Conservation (phyloP, 2,113 vertebrate genomes). For the Ictalurus punctatus region DNA sequence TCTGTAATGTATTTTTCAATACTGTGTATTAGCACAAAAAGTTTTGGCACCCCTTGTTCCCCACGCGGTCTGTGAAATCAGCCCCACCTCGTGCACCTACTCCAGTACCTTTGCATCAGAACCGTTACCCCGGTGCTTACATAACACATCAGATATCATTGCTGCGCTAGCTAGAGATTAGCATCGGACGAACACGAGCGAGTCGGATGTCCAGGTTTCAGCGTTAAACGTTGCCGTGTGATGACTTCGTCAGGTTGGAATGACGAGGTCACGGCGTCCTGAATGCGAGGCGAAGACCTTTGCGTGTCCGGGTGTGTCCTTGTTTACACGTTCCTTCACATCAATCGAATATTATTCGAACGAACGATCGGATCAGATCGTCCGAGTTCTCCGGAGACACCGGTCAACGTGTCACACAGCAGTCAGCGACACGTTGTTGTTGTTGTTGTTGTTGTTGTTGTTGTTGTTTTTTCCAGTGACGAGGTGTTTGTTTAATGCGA, state of each 20-base stretch:
- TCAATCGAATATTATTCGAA: no score
- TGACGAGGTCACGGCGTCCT: neutral
- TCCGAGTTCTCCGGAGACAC: neutral
- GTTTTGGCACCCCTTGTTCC: neutral
- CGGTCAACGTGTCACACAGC: neutral
- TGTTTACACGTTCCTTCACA: no score
- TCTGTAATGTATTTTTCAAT: neutral
- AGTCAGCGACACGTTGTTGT: no score
- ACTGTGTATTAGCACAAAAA: neutral
- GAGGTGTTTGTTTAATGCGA: no score
- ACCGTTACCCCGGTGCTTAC: neutral
- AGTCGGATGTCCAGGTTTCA: neutral
- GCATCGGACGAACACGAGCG: neutral
- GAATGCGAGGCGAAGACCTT: no score
- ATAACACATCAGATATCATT: neutral
- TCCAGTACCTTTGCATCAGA: neutral
- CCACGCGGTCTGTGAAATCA: no score
- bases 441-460: no score
- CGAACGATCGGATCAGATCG: no score
- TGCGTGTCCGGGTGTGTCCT: no score
- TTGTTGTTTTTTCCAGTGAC: no score
- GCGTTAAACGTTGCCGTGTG: neutral
- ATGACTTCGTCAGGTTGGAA: no score
- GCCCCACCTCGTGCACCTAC: no score
- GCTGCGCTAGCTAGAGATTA: neutral